Percentiles rank a stretch among this genome's conserved stretches.
Evolutionary conservation across 2,797 vertebrate genomes (phyloP).

Genomic region (Myotis planiceps): DNA sequence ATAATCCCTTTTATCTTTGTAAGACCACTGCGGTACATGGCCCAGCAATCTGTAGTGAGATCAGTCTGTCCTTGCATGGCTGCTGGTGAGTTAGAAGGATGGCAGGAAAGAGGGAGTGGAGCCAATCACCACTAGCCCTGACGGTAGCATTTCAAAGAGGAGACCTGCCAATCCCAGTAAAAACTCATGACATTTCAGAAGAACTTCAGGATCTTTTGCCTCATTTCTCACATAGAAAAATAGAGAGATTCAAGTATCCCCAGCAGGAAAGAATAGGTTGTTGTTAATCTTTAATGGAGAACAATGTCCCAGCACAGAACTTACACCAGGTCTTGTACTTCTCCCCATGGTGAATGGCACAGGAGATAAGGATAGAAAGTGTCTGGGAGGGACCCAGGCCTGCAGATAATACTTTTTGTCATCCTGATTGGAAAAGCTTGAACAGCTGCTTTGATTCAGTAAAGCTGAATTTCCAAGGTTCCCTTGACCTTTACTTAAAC

Average conservation of each 20-base stretch:
- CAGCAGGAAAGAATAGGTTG: slow-evolving; percentile 49
- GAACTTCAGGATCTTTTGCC: slow-evolving; percentile 59
- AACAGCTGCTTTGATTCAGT: slow-evolving; percentile 75
- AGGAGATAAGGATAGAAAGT: slow-evolving; percentile 66
- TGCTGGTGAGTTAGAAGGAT: not conserved
- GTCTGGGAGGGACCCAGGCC: not conserved
- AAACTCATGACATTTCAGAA: slow-evolving; percentile 67
- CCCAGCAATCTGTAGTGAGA: slow-evolving; percentile 1
- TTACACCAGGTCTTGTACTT: not conserved
- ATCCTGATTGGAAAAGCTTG: slow-evolving; percentile 65
- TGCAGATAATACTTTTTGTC: slow-evolving; percentile 57
- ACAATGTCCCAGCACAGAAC: not conserved
- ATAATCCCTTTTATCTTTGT: slow-evolving; percentile 46
- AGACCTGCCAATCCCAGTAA: slow-evolving; percentile 62
- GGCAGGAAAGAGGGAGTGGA: slow-evolving; percentile 11
- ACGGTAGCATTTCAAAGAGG: not conserved
- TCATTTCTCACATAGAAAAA: slow-evolving; percentile 68
- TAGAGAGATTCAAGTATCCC: slow-evolving; percentile 39
- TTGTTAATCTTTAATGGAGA: slow-evolving; percentile 67
- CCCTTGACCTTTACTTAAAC: slow-evolving; percentile 77
- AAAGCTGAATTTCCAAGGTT: slow-evolving; percentile 69
- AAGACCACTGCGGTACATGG: not conserved
- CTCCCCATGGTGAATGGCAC: not conserved
- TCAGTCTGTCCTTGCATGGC: not conserved
- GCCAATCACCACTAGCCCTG: not conserved